Evolutionary conservation across 2,888 invertebrate species (phyloP).

Genomic region (Eupeodes latifasciatus): DNA sequence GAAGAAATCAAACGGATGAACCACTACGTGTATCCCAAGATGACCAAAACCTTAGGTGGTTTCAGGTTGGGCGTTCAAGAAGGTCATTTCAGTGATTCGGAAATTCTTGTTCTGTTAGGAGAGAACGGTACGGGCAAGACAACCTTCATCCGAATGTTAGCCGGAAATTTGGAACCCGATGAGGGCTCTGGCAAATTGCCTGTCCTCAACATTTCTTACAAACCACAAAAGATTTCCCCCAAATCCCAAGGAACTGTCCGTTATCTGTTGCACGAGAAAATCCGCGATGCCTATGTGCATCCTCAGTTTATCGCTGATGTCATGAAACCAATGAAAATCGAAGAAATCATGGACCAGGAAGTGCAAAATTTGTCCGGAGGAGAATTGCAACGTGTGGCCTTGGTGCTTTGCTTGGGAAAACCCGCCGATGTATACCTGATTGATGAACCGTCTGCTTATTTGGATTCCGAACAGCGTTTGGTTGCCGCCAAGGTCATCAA

Average conservation of each 20-base stretch:
- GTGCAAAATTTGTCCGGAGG: slow-evolving; percentile 99
- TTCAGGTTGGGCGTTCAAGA: slow-evolving; percentile 92
- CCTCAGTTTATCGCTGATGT: slow-evolving; percentile 99
- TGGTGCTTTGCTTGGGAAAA: slow-evolving; percentile 98
- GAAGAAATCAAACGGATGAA: slow-evolving; percentile 99
- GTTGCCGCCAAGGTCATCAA: slow-evolving; percentile 99
- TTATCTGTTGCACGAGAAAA: slow-evolving; percentile 96
- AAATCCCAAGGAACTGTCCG: slow-evolving; percentile 97
- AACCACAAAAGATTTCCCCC: slow-evolving; percentile 99
- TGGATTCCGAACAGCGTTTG: slow-evolving; percentile 99
- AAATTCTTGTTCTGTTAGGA: slow-evolving; percentile 97
- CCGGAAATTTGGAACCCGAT: slow-evolving; percentile 97
- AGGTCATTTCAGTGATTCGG: slow-evolving; percentile 99
- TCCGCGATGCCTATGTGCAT: slow-evolving; percentile 98
- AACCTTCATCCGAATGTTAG: slow-evolving; percentile 99
- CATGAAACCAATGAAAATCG: slow-evolving; percentile 98
- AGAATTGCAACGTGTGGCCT: slow-evolving; percentile 98
- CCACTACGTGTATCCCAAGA: slow-evolving; percentile 97
- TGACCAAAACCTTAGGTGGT: slow-evolving; percentile 91
- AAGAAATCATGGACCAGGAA: slow-evolving; percentile 98
- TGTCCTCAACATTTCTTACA: slow-evolving; percentile 98
- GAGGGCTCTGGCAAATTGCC: slow-evolving; percentile 87
- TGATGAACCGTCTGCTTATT: slow-evolving; percentile 99
- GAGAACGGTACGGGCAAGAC: slow-evolving; percentile 99
- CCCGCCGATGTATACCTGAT: slow-evolving; percentile 99